Evolutionary conservation across 1,140 invertebrate species (phyloP), one percentile per base, ranked within the genome.

Genomic region (Bombus polaris): DNA sequence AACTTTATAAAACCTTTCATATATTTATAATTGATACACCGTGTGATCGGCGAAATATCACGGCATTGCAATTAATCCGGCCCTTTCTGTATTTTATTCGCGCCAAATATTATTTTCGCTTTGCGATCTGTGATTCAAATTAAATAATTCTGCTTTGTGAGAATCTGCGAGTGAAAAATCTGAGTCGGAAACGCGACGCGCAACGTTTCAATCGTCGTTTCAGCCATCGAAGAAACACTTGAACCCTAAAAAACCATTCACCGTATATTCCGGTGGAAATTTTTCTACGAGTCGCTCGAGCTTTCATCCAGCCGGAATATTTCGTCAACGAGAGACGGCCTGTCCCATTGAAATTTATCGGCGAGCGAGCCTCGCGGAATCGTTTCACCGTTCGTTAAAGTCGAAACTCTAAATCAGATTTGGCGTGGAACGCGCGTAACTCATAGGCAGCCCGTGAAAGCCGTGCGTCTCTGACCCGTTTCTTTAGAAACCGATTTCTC

Each of bases 301-400:
- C n/a, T 65, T 65, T 65, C 62, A 32, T 65, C 62, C n/a, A 66
- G 5, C 65, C 65, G 65, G 13, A 32, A 66, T 66, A 66, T 66
- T 66, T 66, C 65, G 65, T 66, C 65, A 66, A 66, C 65, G 65
- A 66, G 65, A 66, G 65, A 66, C 65, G 65, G 65, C 65, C 15
- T 15, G 15, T 32, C 32, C 65, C 65, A 66, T 66, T 66, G 65
- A 66, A 66, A 66, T 66, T 66, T 66, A 66, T 66, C n/a, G 65
- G 65, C n/a, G 0, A 18, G n/a, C 65, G 65, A 66, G n/a, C n/a
- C 5, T 66, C 65, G 65, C n/a, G 6, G n/a, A 32, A 66, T 66
- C 65, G 65, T 66, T 66, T 66, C 65, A 18, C 65, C 65, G 65
- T 66, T 66, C 65, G 65, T 66, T 66, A 66, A 66, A 66, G 65